Base-by-base conservation (phyloP, 1,140 invertebrate genomes). In the Drosophila mayri region DNA sequence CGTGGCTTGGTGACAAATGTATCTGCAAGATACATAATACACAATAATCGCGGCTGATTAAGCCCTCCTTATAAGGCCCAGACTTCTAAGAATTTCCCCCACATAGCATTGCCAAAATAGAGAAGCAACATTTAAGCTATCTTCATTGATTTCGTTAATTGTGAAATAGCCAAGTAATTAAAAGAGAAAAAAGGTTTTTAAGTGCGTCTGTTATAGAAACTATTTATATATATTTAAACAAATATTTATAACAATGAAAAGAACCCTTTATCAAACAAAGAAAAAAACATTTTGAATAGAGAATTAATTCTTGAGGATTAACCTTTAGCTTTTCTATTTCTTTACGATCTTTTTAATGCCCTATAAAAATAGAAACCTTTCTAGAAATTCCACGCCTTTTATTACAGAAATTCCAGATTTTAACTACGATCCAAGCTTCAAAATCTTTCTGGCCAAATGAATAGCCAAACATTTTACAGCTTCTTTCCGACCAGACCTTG, bases 401-500 rank as follows among this genome's bases (percentile, higher is more conserved):
- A 38, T 55, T 67, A 66, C 47, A 67, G n/a, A 68, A 28, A 59
- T 72, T 59, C 44, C 37, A 71, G 20, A 59, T 9, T 22, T 60
- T 72, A 71, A 37, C 64, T 50, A 40, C 8, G 12, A n/a, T 35
- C 14, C 8, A 10, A 30, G 37, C 16, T 30, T 37, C 10, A 28
- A 28, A 18, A 14, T 20, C 7, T 30, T 2, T n/a, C 32, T 30
- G 38, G 20, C 20, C 28, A 70, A 35, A 58, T 58, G 35, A n/a
- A n/a, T 1, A 25, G 46, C 5, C 9, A 47, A 28, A 58, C 64
- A 47, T 68, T 68, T 38, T 40, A 47, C 65, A 72, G 52, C 68
- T 60, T 72, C 72, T 55, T 60, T 49, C 1, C 10, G 35, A 16
- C 37, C 41, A 59, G 47, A 76, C 83, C 82, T 86, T 87, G 82